phyloP scores from a whole-genome alignment of 2,797 vertebrate species.

The Takifugu ocellatus region DNA sequence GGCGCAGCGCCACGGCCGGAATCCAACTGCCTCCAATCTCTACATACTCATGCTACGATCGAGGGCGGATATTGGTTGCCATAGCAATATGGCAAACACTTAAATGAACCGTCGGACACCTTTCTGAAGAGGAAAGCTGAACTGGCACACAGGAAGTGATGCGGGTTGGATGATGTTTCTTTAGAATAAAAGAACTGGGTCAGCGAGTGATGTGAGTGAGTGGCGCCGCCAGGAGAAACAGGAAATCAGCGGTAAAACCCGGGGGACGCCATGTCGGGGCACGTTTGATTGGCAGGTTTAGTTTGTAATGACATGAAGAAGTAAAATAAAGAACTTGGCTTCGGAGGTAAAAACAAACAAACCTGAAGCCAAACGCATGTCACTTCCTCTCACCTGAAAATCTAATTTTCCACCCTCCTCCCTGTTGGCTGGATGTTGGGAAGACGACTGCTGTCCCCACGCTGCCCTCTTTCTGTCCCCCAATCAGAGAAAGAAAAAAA shows the following conservation, averaged over 20 bases:
- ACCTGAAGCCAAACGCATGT: conserved; percentile 19
- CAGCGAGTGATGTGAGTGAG: conserved; percentile 27
- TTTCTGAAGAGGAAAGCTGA: conserved; percentile 2
- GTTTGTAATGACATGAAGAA: not conserved
- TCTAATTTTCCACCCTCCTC: conserved; percentile 10
- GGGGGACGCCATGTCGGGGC: conserved; percentile 9
- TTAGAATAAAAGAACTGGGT: conserved; percentile 29
- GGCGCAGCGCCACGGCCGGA: not conserved
- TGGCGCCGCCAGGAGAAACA: conserved; percentile 10
- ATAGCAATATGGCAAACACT: not conserved
- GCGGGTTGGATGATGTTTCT: conserved; percentile 9
- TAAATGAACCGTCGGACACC: not conserved
- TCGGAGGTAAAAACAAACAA: conserved; percentile 17
- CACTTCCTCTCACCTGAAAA: conserved; percentile 21
- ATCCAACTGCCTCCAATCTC: conserved; percentile 4
- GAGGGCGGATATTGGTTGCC: conserved; percentile 1
- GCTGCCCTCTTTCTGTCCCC: conserved; percentile 8
- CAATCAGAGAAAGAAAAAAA: conserved; percentile 11
- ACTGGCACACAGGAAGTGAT: conserved; percentile 17
- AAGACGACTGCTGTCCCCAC: conserved; percentile 12
- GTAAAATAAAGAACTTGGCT: not conserved
- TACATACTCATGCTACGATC: conserved; percentile 2
- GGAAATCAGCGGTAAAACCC: conserved; percentile 26
- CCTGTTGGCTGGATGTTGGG: conserved; percentile 28
- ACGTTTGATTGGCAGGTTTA: conserved; percentile 36